Percentiles rank a stretch among this genome's conserved stretches.
These are phyloP conservation scores for Neotoxoptera formosana DNA, from an alignment of 1,140 invertebrate genomes.

Conservation along the genomic window DNA sequence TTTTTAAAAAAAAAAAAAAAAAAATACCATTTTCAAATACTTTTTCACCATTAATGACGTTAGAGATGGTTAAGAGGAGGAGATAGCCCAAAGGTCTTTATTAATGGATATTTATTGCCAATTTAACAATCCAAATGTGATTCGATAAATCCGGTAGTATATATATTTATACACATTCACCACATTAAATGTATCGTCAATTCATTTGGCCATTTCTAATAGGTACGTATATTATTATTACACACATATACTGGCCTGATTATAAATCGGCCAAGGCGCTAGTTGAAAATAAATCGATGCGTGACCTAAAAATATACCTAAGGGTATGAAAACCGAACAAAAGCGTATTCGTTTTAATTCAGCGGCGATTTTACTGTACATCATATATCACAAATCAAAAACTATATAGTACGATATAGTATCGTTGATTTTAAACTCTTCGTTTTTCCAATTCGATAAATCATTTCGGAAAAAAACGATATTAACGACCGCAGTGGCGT, in stretches of 20 bases:
- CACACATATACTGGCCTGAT: neutral
- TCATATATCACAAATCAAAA: neutral
- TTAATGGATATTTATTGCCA: conserved; percentile 19
- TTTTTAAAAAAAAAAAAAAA: no score
- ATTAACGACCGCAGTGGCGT: neutral
- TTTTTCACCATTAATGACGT: neutral
- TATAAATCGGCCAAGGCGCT: neutral
- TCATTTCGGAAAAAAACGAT: neutral
- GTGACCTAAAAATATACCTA: neutral
- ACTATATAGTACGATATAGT: neutral
- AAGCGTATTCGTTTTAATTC: neutral
- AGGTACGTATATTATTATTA: neutral
- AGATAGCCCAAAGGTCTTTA: neutral
- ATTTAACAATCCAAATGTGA: conserved; percentile 26
- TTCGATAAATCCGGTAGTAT: neutral
- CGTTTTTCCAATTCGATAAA: neutral
- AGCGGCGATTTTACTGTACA: neutral
- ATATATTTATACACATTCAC: conserved; percentile 16
- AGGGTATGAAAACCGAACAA: neutral
- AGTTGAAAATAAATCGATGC: neutral
- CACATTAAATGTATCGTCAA: neutral
- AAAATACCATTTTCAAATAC: neutral
- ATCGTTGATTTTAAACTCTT: neutral
- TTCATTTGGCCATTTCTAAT: neutral
- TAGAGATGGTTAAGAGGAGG: neutral